Evolutionary conservation across 2,888 invertebrate species (phyloP).

Genomic region (Torymus texanus): DNA sequence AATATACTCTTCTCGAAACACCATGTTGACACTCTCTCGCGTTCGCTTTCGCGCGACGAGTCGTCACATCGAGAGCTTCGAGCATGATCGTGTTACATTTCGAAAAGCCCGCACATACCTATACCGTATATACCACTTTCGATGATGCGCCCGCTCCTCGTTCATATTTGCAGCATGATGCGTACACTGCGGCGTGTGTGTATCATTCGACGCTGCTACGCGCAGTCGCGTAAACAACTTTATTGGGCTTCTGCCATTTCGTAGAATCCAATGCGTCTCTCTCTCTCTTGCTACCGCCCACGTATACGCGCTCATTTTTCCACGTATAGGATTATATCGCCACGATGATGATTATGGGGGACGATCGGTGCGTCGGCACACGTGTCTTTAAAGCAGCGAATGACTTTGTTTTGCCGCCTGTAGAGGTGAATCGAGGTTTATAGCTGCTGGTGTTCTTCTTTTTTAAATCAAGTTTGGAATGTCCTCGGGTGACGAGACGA

Average conservation of each 20-base stretch:
- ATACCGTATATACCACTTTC: background rate
- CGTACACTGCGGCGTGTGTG: too few relatives aligned
- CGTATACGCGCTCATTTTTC: slow-evolving; percentile 9
- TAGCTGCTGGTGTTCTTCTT: too few relatives aligned
- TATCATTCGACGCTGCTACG: too few relatives aligned
- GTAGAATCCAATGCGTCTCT: background rate
- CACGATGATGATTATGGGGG: background rate
- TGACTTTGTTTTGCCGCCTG: slow-evolving; percentile 15
- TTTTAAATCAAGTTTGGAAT: too few relatives aligned
- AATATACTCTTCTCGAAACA: background rate
- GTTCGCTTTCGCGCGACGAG: background rate
- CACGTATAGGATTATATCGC: slow-evolving; percentile 26
- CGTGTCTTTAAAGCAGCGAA: background rate
- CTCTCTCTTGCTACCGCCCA: background rate
- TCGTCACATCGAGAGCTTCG: background rate
- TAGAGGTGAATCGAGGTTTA: background rate
- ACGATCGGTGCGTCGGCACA: too few relatives aligned
- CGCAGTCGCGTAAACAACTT: slow-evolving; percentile 28
- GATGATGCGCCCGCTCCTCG: background rate
- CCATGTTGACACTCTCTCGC: background rate
- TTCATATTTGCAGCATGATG: background rate
- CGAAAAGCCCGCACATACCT: background rate
- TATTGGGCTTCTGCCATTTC: slow-evolving; percentile 43
- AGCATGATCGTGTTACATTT: background rate
- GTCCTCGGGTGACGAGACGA: too few relatives aligned